phyloP scores from a whole-genome alignment of 2,888 invertebrate genomes.

The Drosophila engyochracea region DNA sequence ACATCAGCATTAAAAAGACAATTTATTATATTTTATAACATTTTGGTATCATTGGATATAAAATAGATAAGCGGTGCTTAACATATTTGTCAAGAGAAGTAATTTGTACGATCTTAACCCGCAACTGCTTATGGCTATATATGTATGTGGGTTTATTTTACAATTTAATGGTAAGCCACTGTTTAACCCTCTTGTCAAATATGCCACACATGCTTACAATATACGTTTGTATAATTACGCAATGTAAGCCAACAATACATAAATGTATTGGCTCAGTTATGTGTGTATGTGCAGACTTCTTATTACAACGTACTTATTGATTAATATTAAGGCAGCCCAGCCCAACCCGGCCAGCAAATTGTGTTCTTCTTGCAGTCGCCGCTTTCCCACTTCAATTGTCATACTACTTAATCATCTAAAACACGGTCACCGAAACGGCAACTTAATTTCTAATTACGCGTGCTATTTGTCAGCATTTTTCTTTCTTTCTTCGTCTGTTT shows the following conservation, averaged over 20 bases:
- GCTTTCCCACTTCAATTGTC: constrained; percentile 61
- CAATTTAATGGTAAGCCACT: not conserved
- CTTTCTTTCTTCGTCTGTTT: constrained; percentile 5
- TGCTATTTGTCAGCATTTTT: constrained; percentile 76
- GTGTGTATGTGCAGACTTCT: not conserved
- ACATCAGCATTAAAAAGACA: not conserved
- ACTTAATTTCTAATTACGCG: constrained; percentile 81
- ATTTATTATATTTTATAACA: not conserved
- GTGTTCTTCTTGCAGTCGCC: not conserved
- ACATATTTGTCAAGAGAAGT: not conserved
- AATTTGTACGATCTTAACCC: not conserved
- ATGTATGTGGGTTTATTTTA: not conserved
- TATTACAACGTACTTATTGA: constrained; percentile 13
- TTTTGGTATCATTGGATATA: not conserved
- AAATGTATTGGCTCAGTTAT: not conserved
- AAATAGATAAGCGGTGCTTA: not conserved
- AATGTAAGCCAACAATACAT: not conserved
- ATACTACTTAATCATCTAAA: constrained; percentile 70
- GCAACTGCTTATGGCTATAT: not conserved
- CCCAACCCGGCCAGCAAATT: not conserved
- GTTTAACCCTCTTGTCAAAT: not conserved
- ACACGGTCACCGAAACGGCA: constrained; percentile 46
- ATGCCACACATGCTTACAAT: not conserved
- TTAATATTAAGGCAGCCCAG: constrained; percentile 14
- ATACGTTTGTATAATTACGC: not conserved